These are phyloP conservation scores for Patella ulyssiponensis DNA, from an alignment of 2,888 invertebrate genomes.

Conservation along the genomic window DNA sequence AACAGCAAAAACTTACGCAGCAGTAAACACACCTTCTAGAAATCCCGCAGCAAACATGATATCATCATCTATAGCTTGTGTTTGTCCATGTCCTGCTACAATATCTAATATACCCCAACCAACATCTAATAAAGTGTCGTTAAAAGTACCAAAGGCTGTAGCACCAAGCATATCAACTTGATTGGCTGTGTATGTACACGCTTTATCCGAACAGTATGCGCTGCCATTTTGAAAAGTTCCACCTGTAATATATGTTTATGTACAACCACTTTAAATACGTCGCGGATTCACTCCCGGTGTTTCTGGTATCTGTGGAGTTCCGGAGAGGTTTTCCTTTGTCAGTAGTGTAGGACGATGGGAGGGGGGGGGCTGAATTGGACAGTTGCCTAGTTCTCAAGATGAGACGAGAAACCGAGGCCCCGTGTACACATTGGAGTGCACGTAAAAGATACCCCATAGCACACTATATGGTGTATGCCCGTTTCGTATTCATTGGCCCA, in stretches of 20 bases:
- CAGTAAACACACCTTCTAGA: constrained; percentile 50
- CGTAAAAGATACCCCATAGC: too few relatives aligned
- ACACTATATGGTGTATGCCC: too few relatives aligned
- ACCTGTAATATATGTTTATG: constrained; percentile 2
- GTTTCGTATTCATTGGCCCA: too few relatives aligned
- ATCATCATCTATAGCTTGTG: constrained; percentile 27
- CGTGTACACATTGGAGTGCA: too few relatives aligned
- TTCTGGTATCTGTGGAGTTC: too few relatives aligned
- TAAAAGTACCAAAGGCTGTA: constrained; percentile 46
- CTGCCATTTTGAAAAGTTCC: constrained; percentile 11
- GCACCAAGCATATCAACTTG: constrained; percentile 16
- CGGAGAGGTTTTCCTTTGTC: too few relatives aligned
- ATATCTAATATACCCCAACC: constrained; percentile 54
- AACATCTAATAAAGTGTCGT: constrained; percentile 39
- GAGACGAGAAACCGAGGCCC: too few relatives aligned
- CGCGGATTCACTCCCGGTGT: too few relatives aligned
- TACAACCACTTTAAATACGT: too few relatives aligned
- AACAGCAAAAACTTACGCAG: constrained; percentile 34
- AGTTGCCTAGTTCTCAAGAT: too few relatives aligned
- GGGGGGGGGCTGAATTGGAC: too few relatives aligned
- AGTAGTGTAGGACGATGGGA: too few relatives aligned
- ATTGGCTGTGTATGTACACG: constrained; percentile 16
- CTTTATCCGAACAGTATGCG: constrained; percentile 18
- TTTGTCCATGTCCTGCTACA: constrained; percentile 38
- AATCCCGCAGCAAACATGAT: constrained; percentile 51